phyloP scores from a whole-genome alignment of 35 echinoderm and acorn worm species.

The Ptychodera flava region DNA sequence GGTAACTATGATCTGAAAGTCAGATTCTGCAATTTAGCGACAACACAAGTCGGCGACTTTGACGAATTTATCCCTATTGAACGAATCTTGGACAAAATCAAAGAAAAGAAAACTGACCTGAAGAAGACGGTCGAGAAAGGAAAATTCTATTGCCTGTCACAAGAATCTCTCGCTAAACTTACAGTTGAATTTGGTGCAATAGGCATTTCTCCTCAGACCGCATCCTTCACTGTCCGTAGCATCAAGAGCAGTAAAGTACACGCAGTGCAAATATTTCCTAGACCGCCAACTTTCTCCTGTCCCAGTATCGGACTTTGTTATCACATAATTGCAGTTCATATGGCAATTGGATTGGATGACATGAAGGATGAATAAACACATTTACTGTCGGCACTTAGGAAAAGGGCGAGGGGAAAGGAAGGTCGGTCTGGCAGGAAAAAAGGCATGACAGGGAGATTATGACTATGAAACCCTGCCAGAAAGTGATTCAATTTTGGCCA shows the following conservation, averaged over 20 bases:
- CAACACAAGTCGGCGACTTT: not conserved
- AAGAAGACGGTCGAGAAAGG: not conserved
- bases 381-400: constrained; percentile 3
- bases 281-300: constrained; percentile 12
- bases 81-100: constrained; percentile 7
- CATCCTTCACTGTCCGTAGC: constrained; percentile 4
- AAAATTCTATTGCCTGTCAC: not conserved
- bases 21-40: not conserved
- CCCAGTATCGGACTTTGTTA: constrained; percentile 16
- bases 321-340: constrained; percentile 20
- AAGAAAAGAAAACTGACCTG: not conserved
- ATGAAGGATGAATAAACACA: not conserved
- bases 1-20: constrained; percentile 12
- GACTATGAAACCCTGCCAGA: constrained; percentile 11
- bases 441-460: not conserved
- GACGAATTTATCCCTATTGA: constrained; percentile 4
- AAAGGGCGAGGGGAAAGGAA: not conserved
- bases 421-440: constrained; percentile 19
- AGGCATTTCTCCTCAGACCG: constrained; percentile 6
- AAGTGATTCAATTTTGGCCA: not conserved
- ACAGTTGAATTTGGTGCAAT: not conserved
- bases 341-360: constrained; percentile 11
- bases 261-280: constrained; percentile 12
- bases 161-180: not conserved
- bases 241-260: not conserved